A percentile compares a stretch with the other conserved stretches of the same genome.
phyloP scores from a whole-genome alignment of 2,888 invertebrate genomes.

The Acronicta alni region DNA sequence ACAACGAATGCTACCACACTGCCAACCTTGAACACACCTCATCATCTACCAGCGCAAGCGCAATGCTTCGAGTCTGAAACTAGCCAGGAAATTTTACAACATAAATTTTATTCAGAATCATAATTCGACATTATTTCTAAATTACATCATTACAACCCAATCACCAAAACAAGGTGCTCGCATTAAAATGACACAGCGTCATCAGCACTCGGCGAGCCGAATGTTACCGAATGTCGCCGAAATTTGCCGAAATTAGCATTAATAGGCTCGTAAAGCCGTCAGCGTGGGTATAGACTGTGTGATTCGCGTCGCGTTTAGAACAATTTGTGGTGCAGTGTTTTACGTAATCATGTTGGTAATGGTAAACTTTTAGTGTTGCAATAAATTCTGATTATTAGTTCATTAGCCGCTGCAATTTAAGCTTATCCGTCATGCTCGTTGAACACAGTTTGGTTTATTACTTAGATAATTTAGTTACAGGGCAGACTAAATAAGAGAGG shows the following conservation, averaged over 20 bases:
- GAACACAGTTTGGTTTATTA: not conserved
- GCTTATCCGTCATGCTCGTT: constrained; percentile 34
- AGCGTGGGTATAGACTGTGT: constrained; percentile 64
- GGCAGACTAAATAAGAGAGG: too few species aligned
- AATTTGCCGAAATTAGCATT: constrained; percentile 65
- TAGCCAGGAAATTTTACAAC: too few species aligned
- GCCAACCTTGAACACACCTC: too few species aligned
- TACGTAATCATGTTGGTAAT: constrained; percentile 47
- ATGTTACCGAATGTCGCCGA: constrained; percentile 50
- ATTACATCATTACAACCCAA: constrained; percentile 51
- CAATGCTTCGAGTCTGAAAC: too few species aligned
- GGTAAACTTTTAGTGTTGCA: constrained; percentile 51
- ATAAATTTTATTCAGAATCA: too few species aligned
- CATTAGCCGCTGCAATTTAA: constrained; percentile 36
- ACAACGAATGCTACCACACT: too few species aligned
- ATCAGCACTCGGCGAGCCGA: constrained; percentile 44
- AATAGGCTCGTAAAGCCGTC: constrained; percentile 68
- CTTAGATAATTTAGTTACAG: too few species aligned
- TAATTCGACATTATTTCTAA: too few species aligned
- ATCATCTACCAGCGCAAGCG: too few species aligned
- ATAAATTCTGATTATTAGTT: constrained; percentile 53
- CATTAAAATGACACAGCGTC: constrained; percentile 66
- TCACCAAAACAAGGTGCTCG: constrained; percentile 60
- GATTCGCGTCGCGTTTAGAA: constrained; percentile 62
- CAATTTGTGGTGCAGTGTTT: constrained; percentile 61